Evolutionary conservation across 2,113 vertebrate species (phyloP), one percentile per base, ranked within the genome.

Genomic region (Cyanoramphus novaezelandiae): DNA sequence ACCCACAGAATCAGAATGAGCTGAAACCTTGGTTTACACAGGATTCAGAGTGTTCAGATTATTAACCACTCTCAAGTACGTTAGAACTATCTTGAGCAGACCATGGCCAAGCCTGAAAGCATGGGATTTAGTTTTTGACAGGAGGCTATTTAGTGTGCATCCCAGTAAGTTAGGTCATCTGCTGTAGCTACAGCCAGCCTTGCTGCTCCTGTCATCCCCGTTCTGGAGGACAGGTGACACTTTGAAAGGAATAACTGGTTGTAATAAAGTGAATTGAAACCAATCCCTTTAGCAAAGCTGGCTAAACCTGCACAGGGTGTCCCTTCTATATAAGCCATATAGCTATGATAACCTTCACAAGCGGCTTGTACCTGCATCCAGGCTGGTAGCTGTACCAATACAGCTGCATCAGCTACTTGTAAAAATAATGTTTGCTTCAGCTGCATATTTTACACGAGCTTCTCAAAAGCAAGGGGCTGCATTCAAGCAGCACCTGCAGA

Each of bases 121-220:
- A 0, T 31, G 28, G 24, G 13, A 33, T 87, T 53, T 21, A 29
- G 55, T 20, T 59, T 84, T 63, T 0, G 0, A 17, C 5, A 7
- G 55, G 41, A 76, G 28, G 25, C 44, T 47, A 53, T 77, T 68
- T 10, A 23, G 6, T 17, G 14, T 68, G 13, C 14, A 19, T 11
- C 39, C 71, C 50, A n/a, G 23, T 18, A 27, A 70, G 43, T 10
- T 3, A 6, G n/a, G 20, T 46, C 33, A 80, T 49, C 6, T 52
- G 16, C 65, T 39, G 13, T 9, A 64, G 31, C 7, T 9, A 60
- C 7, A 52, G 29, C 13, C 19, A 82, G 11, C 31, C 10, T 60
- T 49, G 37, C 46, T 79, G 65, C 67, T 64, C 16, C 39, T 28
- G 25, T 9, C 19, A 64, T 24, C 18, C 27, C 24, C 31, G 7